Evolutionary conservation across 92 coral and sea anemone genomes (phyloP), one percentile per base, ranked within the genome.

Genomic region (Isaurus tuberculatus): DNA sequence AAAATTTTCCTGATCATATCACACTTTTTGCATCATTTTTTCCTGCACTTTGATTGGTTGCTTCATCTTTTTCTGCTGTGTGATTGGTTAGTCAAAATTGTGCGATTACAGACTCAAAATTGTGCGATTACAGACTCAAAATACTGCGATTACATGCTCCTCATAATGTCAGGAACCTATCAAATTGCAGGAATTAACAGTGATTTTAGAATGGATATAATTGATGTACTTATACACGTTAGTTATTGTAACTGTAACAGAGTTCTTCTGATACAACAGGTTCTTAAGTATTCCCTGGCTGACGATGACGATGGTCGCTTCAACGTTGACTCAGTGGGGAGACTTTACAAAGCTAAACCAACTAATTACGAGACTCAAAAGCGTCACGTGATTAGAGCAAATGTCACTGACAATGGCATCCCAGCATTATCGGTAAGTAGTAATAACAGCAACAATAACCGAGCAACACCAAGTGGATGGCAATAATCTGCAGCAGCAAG

Each of bases 281-380:
- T 75, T 17, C 22, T 92, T 89, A 83, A 84, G 64, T 92, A 86
- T 77, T 84, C 93, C 19, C 89, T 96, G 90, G 55, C 89, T 57
- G 91, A 94, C 81, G 92, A 88, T 67, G 99, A 96, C 43, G 87
- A 85, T 42, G 99, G 99, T 1, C 92, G 97, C 29, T 96, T 96
- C 60, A 78, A 83, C 31, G 94, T 96, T 15, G 94, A 89, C 72
- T 63, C 91, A 25, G 72, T 48, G 22, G 99, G 99, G 6, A 75
- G 36, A 31, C 87, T 96, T 43, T 90, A 74, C 81, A 94, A 90
- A 64, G 98, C 95, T 1, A 90, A 90, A 31, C 86, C 85, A 42
- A 84, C 85, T 37, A 81, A 96, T 64, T 92, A 94, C 70, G 99
- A 96, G 82, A 88, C 86, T 37, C 95, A 94, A 79, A 86, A 58